Conservation (phyloP, 2,797 vertebrate genomes). For the Takifugu ocellatus region DNA sequence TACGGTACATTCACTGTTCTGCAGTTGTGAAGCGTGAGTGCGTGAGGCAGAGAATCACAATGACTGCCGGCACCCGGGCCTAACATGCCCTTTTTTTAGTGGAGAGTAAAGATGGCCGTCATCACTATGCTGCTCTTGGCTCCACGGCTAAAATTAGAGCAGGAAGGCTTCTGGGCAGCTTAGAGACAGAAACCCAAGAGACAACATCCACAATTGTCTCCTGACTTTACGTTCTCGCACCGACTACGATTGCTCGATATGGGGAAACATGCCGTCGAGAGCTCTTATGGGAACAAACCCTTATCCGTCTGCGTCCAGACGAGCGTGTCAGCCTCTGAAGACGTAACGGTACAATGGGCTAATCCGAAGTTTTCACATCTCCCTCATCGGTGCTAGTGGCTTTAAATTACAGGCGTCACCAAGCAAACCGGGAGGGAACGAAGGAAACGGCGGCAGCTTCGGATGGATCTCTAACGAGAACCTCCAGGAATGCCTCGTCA, state of each 20-base stretch:
- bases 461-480: slow-evolving; percentile 14
- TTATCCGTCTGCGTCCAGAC: slow-evolving; percentile 46
- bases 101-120: slow-evolving; percentile 77
- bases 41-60: slow-evolving; percentile 15
- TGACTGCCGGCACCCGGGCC: slow-evolving; percentile 44
- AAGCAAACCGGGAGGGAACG: slow-evolving; percentile 1
- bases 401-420: slow-evolving; percentile 50
- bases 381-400: slow-evolving; percentile 42
- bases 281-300: slow-evolving; percentile 61
- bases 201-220: slow-evolving; percentile 31
- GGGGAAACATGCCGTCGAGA: slow-evolving; percentile 17
- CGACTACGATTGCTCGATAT: background rate
- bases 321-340: slow-evolving; percentile 33
- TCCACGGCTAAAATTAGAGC: slow-evolving; percentile 78
- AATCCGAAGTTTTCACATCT: slow-evolving; percentile 58
- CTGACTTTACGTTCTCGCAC: slow-evolving; percentile 28
- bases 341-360: slow-evolving; percentile 63
- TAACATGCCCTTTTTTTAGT: slow-evolving; percentile 38
- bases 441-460: too few relatives aligned
- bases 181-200: slow-evolving; percentile 50
- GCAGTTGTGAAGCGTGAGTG: background rate
- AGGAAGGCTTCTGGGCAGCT: slow-evolving; percentile 50
- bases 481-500: slow-evolving; percentile 27
- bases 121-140: slow-evolving; percentile 75
- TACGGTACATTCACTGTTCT: slow-evolving; percentile 1